These are phyloP conservation scores for Hystrix cristata DNA, from an alignment of 2,113 vertebrate species.

Conservation along the genomic window DNA sequence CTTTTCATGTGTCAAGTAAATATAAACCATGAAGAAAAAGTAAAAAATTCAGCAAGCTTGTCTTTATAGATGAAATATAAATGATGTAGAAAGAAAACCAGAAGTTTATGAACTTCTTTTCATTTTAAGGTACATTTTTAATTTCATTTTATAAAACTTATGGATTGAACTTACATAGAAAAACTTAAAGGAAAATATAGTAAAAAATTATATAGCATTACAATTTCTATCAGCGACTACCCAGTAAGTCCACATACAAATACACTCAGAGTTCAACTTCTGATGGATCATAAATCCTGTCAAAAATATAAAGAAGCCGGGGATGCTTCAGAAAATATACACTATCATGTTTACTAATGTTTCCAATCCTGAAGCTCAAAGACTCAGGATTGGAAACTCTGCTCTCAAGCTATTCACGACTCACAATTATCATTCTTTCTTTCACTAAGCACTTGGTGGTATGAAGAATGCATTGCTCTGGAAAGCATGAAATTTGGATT, in stretches of 20 bases:
- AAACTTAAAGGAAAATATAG: neutral
- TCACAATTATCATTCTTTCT: neutral
- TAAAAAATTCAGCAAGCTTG: neutral
- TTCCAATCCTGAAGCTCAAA: neutral
- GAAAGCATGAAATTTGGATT: neutral
- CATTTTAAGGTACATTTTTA: neutral
- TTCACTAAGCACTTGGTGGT: neutral
- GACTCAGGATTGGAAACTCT: neutral
- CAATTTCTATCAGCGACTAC: neutral
- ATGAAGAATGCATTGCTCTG: neutral
- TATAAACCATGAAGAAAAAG: neutral
- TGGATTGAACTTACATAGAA: neutral
- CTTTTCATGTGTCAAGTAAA: neutral
- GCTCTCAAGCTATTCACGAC: neutral
- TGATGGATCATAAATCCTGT: neutral
- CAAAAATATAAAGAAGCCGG: slow-evolving; percentile 14
- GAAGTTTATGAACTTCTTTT: neutral
- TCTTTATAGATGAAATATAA: neutral
- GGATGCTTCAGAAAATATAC: neutral
- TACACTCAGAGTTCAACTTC: neutral
- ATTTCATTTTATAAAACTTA: neutral
- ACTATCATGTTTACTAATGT: neutral
- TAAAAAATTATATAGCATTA: neutral
- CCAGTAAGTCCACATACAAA: neutral
- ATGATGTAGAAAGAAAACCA: neutral